Percentiles rank a stretch among this genome's conserved stretches.
phyloP scores from a whole-genome alignment of 2,888 invertebrate species.

The Chloroclystis v-ata region DNA sequence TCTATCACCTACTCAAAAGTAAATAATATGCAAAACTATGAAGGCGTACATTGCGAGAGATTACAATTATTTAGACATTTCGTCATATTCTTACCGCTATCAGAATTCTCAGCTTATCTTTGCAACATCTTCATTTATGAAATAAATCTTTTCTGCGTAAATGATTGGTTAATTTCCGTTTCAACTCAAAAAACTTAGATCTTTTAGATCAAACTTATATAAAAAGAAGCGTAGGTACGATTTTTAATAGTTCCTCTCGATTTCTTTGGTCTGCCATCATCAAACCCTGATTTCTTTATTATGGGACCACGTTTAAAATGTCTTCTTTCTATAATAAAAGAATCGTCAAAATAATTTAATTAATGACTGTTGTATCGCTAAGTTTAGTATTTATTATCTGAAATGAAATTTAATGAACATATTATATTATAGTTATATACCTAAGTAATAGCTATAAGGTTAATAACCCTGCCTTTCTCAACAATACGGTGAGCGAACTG shows the following conservation, averaged over 20 bases:
- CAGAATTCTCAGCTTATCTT: slow-evolving; percentile 27
- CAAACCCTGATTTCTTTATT: too few species aligned
- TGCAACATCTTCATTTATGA: slow-evolving; percentile 19
- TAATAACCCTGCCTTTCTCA: neutral
- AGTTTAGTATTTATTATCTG: too few species aligned
- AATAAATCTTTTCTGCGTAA: slow-evolving; percentile 28
- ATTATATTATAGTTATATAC: too few species aligned
- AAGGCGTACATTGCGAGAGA: slow-evolving; percentile 37
- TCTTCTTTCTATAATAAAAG: too few species aligned
- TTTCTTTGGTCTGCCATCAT: too few species aligned
- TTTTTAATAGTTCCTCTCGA: too few species aligned
- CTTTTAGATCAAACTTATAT: neutral
- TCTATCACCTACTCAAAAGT: slow-evolving; percentile 13
- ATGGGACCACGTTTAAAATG: too few species aligned
- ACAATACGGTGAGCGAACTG: slow-evolving; percentile 1
- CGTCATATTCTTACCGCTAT: slow-evolving; percentile 38
- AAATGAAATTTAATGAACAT: too few species aligned
- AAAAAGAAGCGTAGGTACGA: neutral
- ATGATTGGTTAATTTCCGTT: slow-evolving; percentile 22
- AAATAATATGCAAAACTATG: slow-evolving; percentile 43
- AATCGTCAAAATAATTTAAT: too few species aligned
- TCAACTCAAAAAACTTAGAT: neutral
- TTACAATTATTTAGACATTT: slow-evolving; percentile 50
- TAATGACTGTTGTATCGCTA: too few species aligned
- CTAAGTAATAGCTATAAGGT: neutral